phyloP scores from a whole-genome alignment of 2,113 vertebrate genomes.

The Coregonus clupeaformis region DNA sequence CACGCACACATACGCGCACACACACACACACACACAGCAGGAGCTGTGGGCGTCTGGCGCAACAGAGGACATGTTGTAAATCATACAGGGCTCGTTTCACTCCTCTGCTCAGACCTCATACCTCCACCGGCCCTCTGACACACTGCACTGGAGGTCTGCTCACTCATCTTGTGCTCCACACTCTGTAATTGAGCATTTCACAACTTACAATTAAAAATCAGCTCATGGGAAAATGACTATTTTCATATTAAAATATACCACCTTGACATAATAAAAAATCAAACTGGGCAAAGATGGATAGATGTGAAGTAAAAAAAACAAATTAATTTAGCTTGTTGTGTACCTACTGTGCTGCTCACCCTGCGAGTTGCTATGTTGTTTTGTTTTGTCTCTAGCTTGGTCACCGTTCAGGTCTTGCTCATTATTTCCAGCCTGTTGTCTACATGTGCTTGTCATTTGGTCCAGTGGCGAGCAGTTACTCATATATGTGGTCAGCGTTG shows the following conservation, averaged over 20 bases:
- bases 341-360: constrained; percentile 1
- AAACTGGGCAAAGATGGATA: constrained; percentile 28
- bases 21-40: constrained; percentile 4
- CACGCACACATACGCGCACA: constrained; percentile 10
- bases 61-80: constrained; percentile 53
- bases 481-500: constrained; percentile 69
- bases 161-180: constrained; percentile 56
- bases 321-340: neutral
- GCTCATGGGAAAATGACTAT: constrained; percentile 60
- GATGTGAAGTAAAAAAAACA: constrained; percentile 10
- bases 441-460: constrained; percentile 75
- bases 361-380: constrained; percentile 24
- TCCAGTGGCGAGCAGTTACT: constrained; percentile 67
- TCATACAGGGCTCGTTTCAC: constrained; percentile 56
- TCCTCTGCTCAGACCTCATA: constrained; percentile 38
- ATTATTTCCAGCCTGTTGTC: constrained; percentile 67
- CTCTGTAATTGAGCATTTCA: constrained; percentile 61
- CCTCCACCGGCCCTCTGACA: constrained; percentile 56
- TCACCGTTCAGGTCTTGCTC: constrained; percentile 42
- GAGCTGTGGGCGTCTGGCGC: constrained; percentile 42
- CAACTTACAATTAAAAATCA: constrained; percentile 64
- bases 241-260: constrained; percentile 37
- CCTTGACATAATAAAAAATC: constrained; percentile 24
- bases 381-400: constrained; percentile 43
- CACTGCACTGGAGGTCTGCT: constrained; percentile 60